Evolutionary conservation across 1,140 invertebrate species (phyloP).

Genomic region (Drosophila miranda): DNA sequence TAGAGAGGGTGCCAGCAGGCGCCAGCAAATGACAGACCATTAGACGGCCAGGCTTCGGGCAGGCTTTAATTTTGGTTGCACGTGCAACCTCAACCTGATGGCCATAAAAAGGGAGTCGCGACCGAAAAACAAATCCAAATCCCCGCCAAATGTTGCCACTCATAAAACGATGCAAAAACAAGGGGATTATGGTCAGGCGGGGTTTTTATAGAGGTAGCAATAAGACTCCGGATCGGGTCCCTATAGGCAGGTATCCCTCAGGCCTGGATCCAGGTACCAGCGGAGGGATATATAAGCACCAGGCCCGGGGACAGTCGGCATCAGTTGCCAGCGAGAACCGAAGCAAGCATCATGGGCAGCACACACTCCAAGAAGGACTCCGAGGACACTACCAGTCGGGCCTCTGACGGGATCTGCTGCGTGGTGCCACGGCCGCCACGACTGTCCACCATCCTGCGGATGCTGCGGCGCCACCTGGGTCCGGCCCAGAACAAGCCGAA

Average conservation of each 20-base stretch:
- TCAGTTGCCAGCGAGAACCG: conserved; percentile 21
- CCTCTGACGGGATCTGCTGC: conserved; percentile 18
- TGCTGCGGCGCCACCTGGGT: conserved; percentile 43
- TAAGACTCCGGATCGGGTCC: conserved; percentile 18
- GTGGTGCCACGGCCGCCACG: conserved; percentile 15
- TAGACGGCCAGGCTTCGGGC: not conserved
- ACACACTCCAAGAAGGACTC: conserved; percentile 24
- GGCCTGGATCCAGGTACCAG: not conserved
- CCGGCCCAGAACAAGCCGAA: conserved; percentile 14
- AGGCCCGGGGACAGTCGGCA: conserved; percentile 4
- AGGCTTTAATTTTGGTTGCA: conserved; percentile 9
- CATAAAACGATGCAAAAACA: conserved; percentile 49
- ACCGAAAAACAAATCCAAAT: conserved; percentile 18
- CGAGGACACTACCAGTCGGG: conserved; percentile 16
- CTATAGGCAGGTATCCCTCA: conserved; percentile 1
- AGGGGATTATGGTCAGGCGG: conserved; percentile 39
- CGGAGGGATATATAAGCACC: not conserved
- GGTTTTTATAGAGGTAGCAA: conserved; percentile 36
- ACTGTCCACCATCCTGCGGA: conserved; percentile 32
- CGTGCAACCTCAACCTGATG: conserved; percentile 22
- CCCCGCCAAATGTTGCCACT: conserved; percentile 21
- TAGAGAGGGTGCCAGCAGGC: not conserved
- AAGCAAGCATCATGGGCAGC: conserved; percentile 32
- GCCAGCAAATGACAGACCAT: too few relatives aligned
- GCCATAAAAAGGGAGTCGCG: conserved; percentile 31